phyloP scores from a whole-genome alignment of 2,113 vertebrate genomes.

The Rhabdomys dilectus region DNA sequence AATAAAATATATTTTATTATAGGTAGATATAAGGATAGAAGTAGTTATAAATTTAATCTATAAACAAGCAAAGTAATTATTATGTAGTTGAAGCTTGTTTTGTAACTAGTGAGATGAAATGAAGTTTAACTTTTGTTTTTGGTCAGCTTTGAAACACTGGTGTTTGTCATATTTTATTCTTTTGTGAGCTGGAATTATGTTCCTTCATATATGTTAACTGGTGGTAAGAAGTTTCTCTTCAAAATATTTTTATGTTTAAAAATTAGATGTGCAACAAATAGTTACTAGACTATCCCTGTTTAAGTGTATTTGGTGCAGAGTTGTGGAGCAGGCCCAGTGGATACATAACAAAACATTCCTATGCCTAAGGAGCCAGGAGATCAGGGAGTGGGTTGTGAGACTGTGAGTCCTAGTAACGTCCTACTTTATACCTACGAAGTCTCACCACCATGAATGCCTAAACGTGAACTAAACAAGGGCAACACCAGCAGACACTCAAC shows the following conservation, averaged over 20 bases:
- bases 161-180: background rate
- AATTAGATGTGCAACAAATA: background rate
- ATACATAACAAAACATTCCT: background rate
- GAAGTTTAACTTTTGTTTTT: background rate
- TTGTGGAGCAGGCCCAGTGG: background rate
- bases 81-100: background rate
- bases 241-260: background rate
- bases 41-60: background rate
- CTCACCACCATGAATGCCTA: background rate
- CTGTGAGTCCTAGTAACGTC: background rate
- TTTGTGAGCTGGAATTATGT: background rate
- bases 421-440: background rate
- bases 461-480: background rate
- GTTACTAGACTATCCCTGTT: background rate
- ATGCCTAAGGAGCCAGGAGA: background rate
- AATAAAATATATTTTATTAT: background rate
- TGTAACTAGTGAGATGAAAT: background rate
- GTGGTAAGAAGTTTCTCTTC: background rate
- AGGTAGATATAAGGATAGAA: background rate
- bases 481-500: background rate
- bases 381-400: background rate
- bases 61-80: background rate
- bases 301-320: background rate
- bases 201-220: background rate
- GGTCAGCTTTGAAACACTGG: background rate